These are phyloP conservation scores for Patella vulgata DNA, from an alignment of 1,140 invertebrate species.

Conservation along the genomic window DNA sequence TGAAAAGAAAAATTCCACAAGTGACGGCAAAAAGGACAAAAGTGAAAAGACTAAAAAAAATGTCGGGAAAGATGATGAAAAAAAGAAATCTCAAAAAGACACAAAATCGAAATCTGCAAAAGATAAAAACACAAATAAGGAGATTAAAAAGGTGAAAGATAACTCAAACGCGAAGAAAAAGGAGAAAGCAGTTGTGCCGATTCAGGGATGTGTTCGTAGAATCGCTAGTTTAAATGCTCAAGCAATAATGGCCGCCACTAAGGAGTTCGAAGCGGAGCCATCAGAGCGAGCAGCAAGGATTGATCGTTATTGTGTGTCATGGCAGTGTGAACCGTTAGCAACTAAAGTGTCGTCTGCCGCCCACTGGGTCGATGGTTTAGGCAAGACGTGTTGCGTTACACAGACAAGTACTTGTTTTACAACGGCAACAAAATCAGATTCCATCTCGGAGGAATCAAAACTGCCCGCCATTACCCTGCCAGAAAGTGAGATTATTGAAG, in stretches of 20 bases:
- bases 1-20: constrained; percentile 14
- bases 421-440: background rate
- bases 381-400: constrained; percentile 8
- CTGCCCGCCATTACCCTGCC: background rate
- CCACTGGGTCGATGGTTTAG: constrained; percentile 32
- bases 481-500: constrained; percentile 14
- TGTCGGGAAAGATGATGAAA: background rate
- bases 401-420: constrained; percentile 5
- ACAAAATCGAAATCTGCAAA: background rate
- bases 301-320: constrained; percentile 27
- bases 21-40: background rate
- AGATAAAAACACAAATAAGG: background rate
- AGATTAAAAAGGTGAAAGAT: constrained; percentile 1
- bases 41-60: background rate
- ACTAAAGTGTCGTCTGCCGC: background rate
- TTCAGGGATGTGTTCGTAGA: background rate
- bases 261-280: constrained; percentile 21
- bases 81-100: background rate
- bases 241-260: constrained; percentile 14
- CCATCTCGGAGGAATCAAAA: background rate
- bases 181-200: background rate
- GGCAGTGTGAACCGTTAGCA: constrained; percentile 8
- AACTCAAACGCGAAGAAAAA: constrained; percentile 14
- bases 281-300: constrained; percentile 27
- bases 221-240: constrained; percentile 35